These are phyloP conservation scores for Dendroctonus ponderosae DNA, from an alignment of 1,140 invertebrate species.

Conservation along the genomic window DNA sequence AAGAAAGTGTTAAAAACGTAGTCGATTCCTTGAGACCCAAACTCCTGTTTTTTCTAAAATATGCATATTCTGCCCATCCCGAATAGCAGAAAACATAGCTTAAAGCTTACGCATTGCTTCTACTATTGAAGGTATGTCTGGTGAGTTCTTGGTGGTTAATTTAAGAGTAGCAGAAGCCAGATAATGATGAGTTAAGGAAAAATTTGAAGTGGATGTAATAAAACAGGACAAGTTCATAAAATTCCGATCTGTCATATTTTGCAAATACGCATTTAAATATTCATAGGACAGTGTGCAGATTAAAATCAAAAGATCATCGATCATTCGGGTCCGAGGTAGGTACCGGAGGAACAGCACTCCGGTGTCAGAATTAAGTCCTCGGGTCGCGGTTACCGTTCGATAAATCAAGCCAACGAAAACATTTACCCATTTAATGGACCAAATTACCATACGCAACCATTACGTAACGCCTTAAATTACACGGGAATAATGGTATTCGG, in stretches of 20 bases:
- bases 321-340: constrained; percentile 12
- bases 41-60: too few relatives aligned
- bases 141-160: too few relatives aligned
- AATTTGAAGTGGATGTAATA: too few relatives aligned
- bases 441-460: constrained; percentile 42
- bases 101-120: too few relatives aligned
- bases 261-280: constrained; percentile 26
- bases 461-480: constrained; percentile 43
- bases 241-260: constrained; percentile 16
- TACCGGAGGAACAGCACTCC: constrained; percentile 5
- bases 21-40: too few relatives aligned
- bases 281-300: constrained; percentile 18
- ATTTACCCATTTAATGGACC: constrained; percentile 37
- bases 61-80: too few relatives aligned
- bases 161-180: too few relatives aligned
- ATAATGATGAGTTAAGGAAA: too few relatives aligned
- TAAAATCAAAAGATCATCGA: constrained; percentile 27
- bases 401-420: constrained; percentile 39
- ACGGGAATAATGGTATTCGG: constrained; percentile 41
- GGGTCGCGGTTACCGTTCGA: constrained; percentile 21
- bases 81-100: too few relatives aligned
- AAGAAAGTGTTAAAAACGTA: too few relatives aligned
- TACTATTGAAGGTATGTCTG: too few relatives aligned
- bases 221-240: neutral
- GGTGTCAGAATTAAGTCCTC: constrained; percentile 27